A percentile compares a stretch with the other conserved stretches of the same genome.
Evolutionary conservation across 2,888 invertebrate species (phyloP).

Genomic region (Entomobrya multifasciata): DNA sequence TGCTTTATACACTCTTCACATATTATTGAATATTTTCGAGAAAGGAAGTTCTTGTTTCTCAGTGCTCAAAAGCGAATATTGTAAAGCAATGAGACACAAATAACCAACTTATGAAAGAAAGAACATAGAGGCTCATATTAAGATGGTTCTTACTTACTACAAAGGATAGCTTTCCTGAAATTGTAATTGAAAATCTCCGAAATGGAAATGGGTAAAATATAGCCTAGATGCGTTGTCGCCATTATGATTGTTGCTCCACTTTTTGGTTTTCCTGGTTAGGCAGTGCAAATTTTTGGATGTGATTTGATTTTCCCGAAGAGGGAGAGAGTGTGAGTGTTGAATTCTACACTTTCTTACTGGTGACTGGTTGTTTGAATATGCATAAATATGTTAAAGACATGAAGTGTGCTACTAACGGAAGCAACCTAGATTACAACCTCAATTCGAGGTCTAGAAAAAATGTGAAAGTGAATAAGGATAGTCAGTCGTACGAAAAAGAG

Average conservation of each 20-base stretch:
- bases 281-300: constrained; percentile 32
- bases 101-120: constrained; percentile 31
- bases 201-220: constrained; percentile 44
- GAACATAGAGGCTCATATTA: constrained; percentile 1
- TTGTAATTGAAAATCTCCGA: constrained; percentile 56
- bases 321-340: not conserved
- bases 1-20: not conserved
- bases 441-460: constrained; percentile 7
- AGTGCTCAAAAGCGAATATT: constrained; percentile 70
- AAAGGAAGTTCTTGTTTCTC: constrained; percentile 45
- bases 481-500: constrained; percentile 2
- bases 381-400: constrained; percentile 24
- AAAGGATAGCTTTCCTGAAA: not conserved
- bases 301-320: constrained; percentile 37
- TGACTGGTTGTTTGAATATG: constrained; percentile 11
- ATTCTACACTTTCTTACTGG: not conserved
- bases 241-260: too few relatives aligned
- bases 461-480: constrained; percentile 21
- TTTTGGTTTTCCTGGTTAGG: constrained; percentile 41
- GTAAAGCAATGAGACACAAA: constrained; percentile 77
- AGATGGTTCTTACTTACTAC: not conserved
- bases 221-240: too few relatives aligned
- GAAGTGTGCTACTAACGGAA: constrained; percentile 22
- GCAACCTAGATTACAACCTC: constrained; percentile 7
- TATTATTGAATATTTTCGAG: constrained; percentile 11